Conservation (phyloP, 2,888 invertebrate genomes). For the Nephrotoma guestfalica region DNA sequence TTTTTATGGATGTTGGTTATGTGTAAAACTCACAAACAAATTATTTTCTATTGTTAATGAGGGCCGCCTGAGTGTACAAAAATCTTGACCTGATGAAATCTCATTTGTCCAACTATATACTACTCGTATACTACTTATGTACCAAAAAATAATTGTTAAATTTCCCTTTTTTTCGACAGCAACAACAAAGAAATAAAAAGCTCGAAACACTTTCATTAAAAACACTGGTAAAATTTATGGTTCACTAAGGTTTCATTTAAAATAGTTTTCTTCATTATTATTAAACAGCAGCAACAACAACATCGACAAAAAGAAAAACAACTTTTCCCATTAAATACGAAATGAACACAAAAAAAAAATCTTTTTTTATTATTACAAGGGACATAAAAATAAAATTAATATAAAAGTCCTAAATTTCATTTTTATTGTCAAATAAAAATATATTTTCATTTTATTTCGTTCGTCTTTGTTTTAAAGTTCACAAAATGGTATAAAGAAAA, state of each 20-base stretch:
- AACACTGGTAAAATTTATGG: background rate
- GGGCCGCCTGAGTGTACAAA: background rate
- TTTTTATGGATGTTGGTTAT: background rate
- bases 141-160: background rate
- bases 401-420: background rate
- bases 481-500: background rate
- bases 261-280: background rate
- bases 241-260: background rate
- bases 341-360: background rate
- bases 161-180: background rate
- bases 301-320: background rate
- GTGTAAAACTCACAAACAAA: background rate
- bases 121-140: background rate
- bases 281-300: background rate
- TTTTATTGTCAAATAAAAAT: background rate
- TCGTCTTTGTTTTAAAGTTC: background rate
- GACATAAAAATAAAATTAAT: background rate
- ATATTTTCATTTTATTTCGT: background rate
- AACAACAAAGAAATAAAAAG: background rate
- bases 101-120: background rate
- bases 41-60: background rate
- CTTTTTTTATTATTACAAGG: background rate
- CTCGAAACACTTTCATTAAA: background rate
- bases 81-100: background rate
- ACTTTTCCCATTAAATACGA: background rate